These are phyloP conservation scores for Odocoileus hemionus DNA, from an alignment of 2,113 vertebrate species.

Conservation along the genomic window DNA sequence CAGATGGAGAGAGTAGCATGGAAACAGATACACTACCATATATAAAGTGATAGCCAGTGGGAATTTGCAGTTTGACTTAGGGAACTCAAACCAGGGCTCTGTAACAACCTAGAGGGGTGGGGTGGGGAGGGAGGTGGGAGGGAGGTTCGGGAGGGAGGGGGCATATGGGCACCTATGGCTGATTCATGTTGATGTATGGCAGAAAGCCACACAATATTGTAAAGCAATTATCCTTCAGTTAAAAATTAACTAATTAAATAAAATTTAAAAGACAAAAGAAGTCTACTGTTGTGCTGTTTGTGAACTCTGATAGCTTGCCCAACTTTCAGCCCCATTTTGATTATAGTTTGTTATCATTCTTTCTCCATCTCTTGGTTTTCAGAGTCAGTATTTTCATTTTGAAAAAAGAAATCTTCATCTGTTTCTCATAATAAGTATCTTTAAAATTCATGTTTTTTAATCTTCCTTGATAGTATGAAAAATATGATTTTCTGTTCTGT, in stretches of 20 bases:
- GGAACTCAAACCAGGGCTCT: neutral
- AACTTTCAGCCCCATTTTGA: neutral
- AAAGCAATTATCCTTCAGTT: neutral
- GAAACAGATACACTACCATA: neutral
- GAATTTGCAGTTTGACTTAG: neutral
- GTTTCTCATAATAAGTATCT: neutral
- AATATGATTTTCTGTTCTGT: neutral
- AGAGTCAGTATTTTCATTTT: neutral
- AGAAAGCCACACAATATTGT: neutral
- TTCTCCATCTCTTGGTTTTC: neutral
- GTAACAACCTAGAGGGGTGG: neutral
- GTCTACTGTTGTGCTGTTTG: too few relatives aligned
- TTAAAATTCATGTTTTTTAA: neutral
- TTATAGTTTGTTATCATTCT: neutral
- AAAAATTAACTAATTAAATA: neutral
- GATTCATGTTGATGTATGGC: neutral
- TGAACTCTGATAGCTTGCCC: neutral
- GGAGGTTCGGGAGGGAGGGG: neutral
- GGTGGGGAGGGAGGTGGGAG: neutral
- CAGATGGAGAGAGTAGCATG: neutral
- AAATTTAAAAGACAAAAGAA: neutral
- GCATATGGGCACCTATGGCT: neutral
- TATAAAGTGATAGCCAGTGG: neutral
- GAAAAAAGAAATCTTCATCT: neutral
- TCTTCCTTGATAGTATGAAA: neutral